Conservation (phyloP, 2,888 invertebrate genomes). For the Odontocolon sp. region DNA sequence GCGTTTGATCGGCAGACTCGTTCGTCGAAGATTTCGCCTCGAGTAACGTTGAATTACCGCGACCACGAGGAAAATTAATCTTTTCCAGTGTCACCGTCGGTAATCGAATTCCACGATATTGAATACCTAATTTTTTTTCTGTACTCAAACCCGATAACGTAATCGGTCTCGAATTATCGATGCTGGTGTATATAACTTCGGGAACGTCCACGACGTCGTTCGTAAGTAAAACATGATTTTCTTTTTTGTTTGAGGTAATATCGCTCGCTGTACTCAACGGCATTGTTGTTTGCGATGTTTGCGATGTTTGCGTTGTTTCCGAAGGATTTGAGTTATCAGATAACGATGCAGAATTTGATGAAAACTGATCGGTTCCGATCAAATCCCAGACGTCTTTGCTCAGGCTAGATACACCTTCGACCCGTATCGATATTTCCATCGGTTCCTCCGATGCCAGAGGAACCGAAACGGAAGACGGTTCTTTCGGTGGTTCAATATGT, state of each 20-base stretch:
- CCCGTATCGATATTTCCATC: constrained; percentile 63
- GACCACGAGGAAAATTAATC: constrained; percentile 14
- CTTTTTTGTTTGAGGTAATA: background rate
- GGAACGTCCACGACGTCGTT: constrained; percentile 54
- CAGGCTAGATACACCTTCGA: constrained; percentile 66
- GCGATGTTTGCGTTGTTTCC: background rate
- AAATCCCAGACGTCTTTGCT: constrained; percentile 70
- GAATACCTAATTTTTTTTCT: constrained; percentile 50
- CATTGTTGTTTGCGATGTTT: background rate
- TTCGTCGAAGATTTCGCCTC: background rate
- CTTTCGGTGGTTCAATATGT: background rate
- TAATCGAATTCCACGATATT: constrained; percentile 53
- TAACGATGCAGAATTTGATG: background rate
- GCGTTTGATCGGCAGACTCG: background rate
- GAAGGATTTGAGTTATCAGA: background rate
- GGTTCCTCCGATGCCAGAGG: constrained; percentile 11
- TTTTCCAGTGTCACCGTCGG: constrained; percentile 56
- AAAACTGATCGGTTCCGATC: constrained; percentile 46
- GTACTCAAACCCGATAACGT: constrained; percentile 22
- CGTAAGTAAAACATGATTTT: too few relatives aligned
- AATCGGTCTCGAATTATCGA: constrained; percentile 49
- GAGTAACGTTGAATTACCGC: background rate
- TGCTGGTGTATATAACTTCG: constrained; percentile 63
- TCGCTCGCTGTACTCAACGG: background rate
- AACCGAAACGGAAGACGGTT: constrained; percentile 15